Evolutionary conservation across 2,797 vertebrate species (phyloP).

Genomic region (Diglossa cyanea): DNA sequence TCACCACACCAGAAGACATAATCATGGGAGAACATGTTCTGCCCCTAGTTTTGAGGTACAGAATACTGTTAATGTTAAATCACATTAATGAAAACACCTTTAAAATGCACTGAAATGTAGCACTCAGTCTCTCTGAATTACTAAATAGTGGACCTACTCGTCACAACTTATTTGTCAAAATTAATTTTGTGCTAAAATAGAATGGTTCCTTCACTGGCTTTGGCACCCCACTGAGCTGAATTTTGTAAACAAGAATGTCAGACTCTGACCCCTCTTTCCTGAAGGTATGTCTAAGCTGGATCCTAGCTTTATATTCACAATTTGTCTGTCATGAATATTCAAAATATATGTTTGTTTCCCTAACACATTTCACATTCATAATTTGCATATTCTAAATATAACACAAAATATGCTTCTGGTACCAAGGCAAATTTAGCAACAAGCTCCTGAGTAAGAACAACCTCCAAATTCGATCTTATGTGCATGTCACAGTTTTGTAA

Average conservation of each 20-base stretch:
- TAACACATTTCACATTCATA: not conserved
- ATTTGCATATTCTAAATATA: constrained; percentile 8
- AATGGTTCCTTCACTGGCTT: not conserved
- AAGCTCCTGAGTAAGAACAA: not conserved
- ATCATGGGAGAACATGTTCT: constrained; percentile 79
- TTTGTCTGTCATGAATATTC: not conserved
- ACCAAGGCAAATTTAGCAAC: not conserved
- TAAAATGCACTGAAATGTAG: not conserved
- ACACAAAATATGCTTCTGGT: not conserved
- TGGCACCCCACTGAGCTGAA: not conserved
- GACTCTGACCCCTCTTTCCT: not conserved
- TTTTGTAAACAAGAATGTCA: not conserved
- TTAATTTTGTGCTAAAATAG: not conserved
- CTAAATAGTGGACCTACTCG: not conserved
- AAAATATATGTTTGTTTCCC: not conserved
- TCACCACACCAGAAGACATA: constrained; percentile 84
- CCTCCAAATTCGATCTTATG: not conserved
- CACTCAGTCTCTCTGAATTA: not conserved
- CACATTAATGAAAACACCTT: not conserved
- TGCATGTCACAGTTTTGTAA: not conserved
- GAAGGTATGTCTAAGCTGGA: not conserved
- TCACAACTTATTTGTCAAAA: not conserved
- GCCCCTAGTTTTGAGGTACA: constrained; percentile 67
- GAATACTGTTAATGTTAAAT: not conserved
- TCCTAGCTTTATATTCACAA: not conserved